Base-by-base conservation (phyloP, 2,113 vertebrate genomes). In the Oxyruncus cristatus region DNA sequence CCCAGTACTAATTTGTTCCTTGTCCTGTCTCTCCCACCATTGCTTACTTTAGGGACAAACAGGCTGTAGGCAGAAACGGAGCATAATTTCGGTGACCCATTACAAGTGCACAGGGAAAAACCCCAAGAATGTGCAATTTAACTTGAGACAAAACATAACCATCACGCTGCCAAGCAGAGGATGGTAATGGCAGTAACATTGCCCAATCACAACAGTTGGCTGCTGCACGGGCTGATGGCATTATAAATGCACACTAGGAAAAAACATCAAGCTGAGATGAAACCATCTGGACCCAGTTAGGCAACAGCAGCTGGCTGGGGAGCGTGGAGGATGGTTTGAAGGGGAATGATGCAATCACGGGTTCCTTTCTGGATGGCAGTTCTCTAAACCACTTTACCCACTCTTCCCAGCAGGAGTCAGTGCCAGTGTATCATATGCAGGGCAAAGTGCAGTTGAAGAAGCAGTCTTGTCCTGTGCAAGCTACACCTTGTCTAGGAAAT, bases 211-310 rank as follows among this genome's bases (percentile, higher is more conserved):
- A 90, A 77, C 89, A 90, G 71, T 39, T 96, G 90, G 82, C 91
- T 92, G 62, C 62, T 85, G 53, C 92, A 88, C 0, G 5, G 78
- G 41, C 68, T 90, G 78, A 66, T 88, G 81, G 71, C 78, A 79
- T 73, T 85, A 83, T n/a, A 93, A 93, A 95, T 76, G 74, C 58
- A 85, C 4, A 4, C 79, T 46, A 80, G 53, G 89, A 90, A 72
- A 86, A 82, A 37, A 70, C 79, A 88, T 89, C 72, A 89, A 92
- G 80, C 87, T 92, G 68, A 97, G 80, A 37, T 79, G 58, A 85
- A 85, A 73, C 71, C 82, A 94, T 91, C 94, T 95, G 93, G 88
- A 94, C 63, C 62, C 85, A 89, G 74, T 58, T 49, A 94, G 66
- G 58, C 71, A 85, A 44, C 63, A 85, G 67, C 10, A 22, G 71